These are phyloP conservation scores for Peromyscus nudipes DNA, from an alignment of 2,797 vertebrate species.

Conservation along the genomic window DNA sequence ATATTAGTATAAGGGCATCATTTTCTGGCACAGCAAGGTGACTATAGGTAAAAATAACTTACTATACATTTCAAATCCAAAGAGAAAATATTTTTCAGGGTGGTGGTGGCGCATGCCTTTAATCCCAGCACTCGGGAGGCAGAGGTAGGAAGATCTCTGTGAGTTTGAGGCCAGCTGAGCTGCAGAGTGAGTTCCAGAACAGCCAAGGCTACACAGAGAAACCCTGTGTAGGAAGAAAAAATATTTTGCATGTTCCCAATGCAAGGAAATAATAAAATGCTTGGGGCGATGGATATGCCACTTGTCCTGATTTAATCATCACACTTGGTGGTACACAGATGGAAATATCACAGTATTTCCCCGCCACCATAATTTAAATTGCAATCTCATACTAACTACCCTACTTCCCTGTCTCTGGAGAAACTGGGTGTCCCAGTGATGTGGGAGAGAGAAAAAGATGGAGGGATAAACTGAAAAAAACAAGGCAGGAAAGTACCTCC, in stretches of 20 bases:
- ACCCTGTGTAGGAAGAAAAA: neutral
- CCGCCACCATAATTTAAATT: neutral
- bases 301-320: neutral
- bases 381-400: neutral
- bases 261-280: neutral
- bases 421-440: neutral
- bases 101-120: neutral
- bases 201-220: neutral
- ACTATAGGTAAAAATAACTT: neutral
- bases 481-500: neutral
- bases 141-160: neutral
- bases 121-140: neutral
- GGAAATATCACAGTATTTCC: neutral
- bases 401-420: neutral
- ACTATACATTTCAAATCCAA: neutral
- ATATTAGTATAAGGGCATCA: neutral
- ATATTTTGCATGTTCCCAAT: neutral
- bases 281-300: neutral
- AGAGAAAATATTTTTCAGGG: neutral
- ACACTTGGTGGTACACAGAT: neutral
- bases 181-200: neutral
- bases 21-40: neutral
- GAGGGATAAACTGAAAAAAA: neutral
- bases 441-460: neutral
- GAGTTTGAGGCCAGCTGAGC: neutral